These are phyloP conservation scores for Argyresthia albistria DNA, from an alignment of 2,888 invertebrate species.

Conservation along the genomic window DNA sequence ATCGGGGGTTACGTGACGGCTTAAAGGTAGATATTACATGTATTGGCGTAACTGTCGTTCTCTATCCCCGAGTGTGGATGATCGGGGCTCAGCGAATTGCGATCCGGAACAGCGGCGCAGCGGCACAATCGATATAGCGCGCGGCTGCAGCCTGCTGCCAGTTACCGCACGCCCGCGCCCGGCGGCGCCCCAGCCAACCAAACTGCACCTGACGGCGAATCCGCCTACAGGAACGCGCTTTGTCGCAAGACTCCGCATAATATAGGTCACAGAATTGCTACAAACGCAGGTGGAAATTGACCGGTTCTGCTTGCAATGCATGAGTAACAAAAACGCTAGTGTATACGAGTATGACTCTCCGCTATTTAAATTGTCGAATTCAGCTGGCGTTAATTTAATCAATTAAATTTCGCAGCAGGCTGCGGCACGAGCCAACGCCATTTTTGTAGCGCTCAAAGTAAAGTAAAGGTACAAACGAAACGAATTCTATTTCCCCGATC, in stretches of 20 bases:
- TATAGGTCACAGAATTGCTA: conserved; percentile 15
- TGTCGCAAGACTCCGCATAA: conserved; percentile 1
- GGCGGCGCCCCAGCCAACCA: too few relatives aligned
- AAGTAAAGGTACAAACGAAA: not conserved
- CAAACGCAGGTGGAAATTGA: conserved; percentile 30
- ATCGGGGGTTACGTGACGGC: conserved; percentile 2
- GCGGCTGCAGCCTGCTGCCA: not conserved
- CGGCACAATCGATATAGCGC: conserved; percentile 2
- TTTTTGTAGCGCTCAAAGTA: not conserved
- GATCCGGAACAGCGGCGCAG: not conserved
- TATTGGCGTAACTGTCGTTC: conserved; percentile 4
- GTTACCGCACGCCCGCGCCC: too few relatives aligned
- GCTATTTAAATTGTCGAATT: conserved; percentile 4
- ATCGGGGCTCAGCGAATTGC: conserved; percentile 3
- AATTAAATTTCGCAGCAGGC: not conserved
- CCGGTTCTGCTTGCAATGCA: conserved; percentile 17
- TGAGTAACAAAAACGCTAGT: not conserved
- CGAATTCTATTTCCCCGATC: not conserved
- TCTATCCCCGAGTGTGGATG: conserved; percentile 6
- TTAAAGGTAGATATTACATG: conserved; percentile 4
- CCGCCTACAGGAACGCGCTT: not conserved
- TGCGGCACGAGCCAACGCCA: not conserved
- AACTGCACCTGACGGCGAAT: conserved; percentile 4
- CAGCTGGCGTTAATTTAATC: conserved; percentile 1
- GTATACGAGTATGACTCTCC: not conserved